A percentile compares a stretch with the other conserved stretches of the same genome.
Conservation (phyloP, 2,888 invertebrate species). For the Lysandra coridon region DNA sequence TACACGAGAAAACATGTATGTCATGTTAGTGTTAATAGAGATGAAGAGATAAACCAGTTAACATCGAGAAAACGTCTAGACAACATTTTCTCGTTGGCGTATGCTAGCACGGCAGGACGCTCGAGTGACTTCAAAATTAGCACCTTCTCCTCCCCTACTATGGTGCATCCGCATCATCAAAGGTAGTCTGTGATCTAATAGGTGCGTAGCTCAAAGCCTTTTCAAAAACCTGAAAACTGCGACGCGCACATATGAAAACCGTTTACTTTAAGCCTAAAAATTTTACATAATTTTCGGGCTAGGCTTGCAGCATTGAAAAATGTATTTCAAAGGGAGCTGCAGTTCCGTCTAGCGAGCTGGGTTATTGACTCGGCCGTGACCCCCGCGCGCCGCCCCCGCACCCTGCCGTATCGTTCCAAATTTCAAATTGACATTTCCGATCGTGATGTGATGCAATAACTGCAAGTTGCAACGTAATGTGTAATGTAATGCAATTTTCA, state of each 20-base stretch:
- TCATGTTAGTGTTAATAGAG: no score
- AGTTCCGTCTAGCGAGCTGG: slow-evolving; percentile 49
- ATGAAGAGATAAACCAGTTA: no score
- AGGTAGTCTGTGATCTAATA: neutral
- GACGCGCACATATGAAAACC: neutral
- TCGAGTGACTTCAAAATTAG: no score
- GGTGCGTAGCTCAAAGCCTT: neutral
- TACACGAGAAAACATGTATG: no score
- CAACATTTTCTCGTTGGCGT: no score
- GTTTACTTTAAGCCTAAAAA: neutral
- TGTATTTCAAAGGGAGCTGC: slow-evolving; percentile 34
- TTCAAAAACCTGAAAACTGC: neutral
- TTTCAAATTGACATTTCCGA: slow-evolving; percentile 35
- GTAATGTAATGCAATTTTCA: no score
- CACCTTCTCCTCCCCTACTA: no score
- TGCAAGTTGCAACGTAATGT: no score
- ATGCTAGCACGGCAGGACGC: no score
- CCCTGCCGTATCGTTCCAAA: slow-evolving; percentile 47
- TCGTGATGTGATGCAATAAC: neutral
- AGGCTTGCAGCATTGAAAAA: slow-evolving; percentile 29
- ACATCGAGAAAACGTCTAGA: no score
- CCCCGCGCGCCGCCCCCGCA: slow-evolving; percentile 49
- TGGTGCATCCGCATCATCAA: neutral
- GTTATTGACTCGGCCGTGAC: slow-evolving; percentile 74
- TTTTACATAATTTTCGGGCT: slow-evolving; percentile 23